phyloP scores from a whole-genome alignment of 2,888 invertebrate species.

The Bhutanitis thaidina region DNA sequence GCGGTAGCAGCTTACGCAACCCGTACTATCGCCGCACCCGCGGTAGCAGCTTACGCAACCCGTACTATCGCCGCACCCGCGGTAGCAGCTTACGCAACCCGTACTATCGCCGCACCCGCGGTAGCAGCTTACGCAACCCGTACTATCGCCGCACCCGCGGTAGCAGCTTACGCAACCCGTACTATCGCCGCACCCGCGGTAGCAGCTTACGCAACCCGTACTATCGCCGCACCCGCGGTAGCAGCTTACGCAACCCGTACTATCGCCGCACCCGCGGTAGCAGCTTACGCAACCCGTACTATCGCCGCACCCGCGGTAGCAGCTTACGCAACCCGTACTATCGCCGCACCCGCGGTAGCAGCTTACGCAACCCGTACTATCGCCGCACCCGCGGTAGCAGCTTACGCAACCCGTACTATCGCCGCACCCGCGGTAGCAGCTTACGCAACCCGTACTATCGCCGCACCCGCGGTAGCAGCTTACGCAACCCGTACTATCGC shows the following conservation, averaged over 20 bases:
- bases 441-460: slow-evolving; percentile 34
- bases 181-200: slow-evolving; percentile 37
- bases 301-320: slow-evolving; percentile 45
- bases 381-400: slow-evolving; percentile 45
- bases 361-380: slow-evolving; percentile 34
- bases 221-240: slow-evolving; percentile 45
- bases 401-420: slow-evolving; percentile 34
- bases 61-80: slow-evolving; percentile 44
- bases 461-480: slow-evolving; percentile 44
- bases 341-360: slow-evolving; percentile 39
- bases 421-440: slow-evolving; percentile 39
- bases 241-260: slow-evolving; percentile 35
- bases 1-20: slow-evolving; percentile 40
- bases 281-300: slow-evolving; percentile 33
- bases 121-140: slow-evolving; percentile 35
- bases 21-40: slow-evolving; percentile 38
- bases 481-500: slow-evolving; percentile 35
- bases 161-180: slow-evolving; percentile 35
- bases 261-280: slow-evolving; percentile 38
- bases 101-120: slow-evolving; percentile 38
- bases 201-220: slow-evolving; percentile 34
- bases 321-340: slow-evolving; percentile 35
- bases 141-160: slow-evolving; percentile 44
- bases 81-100: slow-evolving; percentile 35
- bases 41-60: slow-evolving; percentile 35